phyloP scores from a whole-genome alignment of 2,797 vertebrate genomes.

The Lateolabrax maculatus region DNA sequence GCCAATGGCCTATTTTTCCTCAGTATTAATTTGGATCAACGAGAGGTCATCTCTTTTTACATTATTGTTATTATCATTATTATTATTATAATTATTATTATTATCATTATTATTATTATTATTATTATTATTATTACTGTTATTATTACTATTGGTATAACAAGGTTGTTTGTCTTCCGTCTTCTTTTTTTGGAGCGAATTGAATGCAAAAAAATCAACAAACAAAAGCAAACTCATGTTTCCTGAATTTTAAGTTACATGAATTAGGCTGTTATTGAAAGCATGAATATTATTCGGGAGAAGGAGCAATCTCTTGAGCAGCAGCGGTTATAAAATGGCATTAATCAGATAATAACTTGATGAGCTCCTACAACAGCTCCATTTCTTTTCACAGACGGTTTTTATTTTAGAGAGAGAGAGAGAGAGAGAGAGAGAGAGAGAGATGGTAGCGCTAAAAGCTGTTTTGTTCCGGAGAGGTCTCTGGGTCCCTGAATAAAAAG shows the following conservation, averaged over 20 bases:
- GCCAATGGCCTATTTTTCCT: conserved; percentile 47
- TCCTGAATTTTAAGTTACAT: conserved; percentile 32
- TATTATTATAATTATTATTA: conserved; percentile 3
- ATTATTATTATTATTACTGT: conserved; percentile 1
- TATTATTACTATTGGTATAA: not conserved
- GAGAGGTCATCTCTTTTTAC: conserved; percentile 11
- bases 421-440: conserved; percentile 56
- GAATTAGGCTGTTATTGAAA: conserved; percentile 33
- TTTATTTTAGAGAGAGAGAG: conserved; percentile 42
- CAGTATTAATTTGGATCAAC: conserved; percentile 40
- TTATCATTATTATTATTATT: conserved; percentile 9
- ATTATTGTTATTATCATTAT: conserved; percentile 11
- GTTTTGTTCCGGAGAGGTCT: conserved; percentile 83
- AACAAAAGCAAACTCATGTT: not conserved
- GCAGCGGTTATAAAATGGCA: conserved; percentile 55
- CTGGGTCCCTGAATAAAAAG: conserved; percentile 82
- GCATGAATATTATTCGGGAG: conserved; percentile 41
- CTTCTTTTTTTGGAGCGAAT: not conserved
- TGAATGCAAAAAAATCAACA: conserved; percentile 2
- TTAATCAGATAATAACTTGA: conserved; percentile 79
- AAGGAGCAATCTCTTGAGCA: conserved; percentile 60
- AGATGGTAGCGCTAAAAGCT: conserved; percentile 81
- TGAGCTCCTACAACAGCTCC: conserved; percentile 66
- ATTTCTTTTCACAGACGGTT: conserved; percentile 65
- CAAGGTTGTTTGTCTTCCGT: not conserved